Evolutionary conservation across 2,888 invertebrate genomes (phyloP).

Genomic region (Charanyca ferruginea): DNA sequence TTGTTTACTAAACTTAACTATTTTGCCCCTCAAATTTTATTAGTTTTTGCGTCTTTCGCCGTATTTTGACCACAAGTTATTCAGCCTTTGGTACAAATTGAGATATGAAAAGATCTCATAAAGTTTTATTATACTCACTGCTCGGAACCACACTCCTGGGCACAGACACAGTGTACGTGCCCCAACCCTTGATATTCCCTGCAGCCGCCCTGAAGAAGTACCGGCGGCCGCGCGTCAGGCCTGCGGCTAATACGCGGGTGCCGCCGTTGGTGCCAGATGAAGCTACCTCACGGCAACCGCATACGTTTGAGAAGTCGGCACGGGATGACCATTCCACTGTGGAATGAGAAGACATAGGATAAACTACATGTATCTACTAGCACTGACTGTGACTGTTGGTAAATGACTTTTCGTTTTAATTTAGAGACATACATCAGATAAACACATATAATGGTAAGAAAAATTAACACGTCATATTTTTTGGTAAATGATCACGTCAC

Average conservation of each 20-base stretch:
- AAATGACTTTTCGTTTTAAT: too few relatives aligned
- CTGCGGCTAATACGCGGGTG: slow-evolving; percentile 89
- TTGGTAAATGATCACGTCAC: too few relatives aligned
- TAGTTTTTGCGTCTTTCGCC: too few relatives aligned
- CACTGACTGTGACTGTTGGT: too few relatives aligned
- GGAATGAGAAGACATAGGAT: slow-evolving; percentile 66
- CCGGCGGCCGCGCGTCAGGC: slow-evolving; percentile 95
- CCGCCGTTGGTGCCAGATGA: slow-evolving; percentile 81
- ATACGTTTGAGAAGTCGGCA: slow-evolving; percentile 95
- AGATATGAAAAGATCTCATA: too few relatives aligned
- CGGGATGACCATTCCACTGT: slow-evolving; percentile 98
- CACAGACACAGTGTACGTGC: slow-evolving; percentile 94
- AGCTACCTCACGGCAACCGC: slow-evolving; percentile 94
- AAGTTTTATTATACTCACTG: slow-evolving; percentile 91
- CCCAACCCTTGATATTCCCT: slow-evolving; percentile 98
- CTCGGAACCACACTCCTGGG: slow-evolving; percentile 97
- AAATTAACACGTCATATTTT: too few relatives aligned
- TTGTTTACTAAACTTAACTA: neutral
- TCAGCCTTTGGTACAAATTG: too few relatives aligned
- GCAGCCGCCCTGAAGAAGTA: slow-evolving; percentile 98
- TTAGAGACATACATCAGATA: too few relatives aligned
- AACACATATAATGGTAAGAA: too few relatives aligned
- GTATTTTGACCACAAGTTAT: too few relatives aligned
- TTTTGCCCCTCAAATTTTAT: neutral
- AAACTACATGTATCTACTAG: neutral